phyloP scores from a whole-genome alignment of 2,113 vertebrate species.

The Pachyramphus minor region DNA sequence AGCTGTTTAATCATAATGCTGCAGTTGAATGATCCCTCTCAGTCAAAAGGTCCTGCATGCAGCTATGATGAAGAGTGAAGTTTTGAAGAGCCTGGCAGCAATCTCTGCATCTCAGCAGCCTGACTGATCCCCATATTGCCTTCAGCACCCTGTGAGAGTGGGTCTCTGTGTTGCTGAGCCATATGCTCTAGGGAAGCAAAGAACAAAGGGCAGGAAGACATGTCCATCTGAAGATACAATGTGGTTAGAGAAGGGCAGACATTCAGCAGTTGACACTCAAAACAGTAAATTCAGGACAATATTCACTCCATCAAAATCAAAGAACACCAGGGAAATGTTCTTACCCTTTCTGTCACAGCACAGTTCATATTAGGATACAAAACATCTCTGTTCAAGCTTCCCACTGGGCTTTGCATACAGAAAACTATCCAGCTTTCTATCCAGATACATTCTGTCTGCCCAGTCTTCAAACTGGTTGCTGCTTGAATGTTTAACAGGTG shows the following conservation, averaged over 20 bases:
- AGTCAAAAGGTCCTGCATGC: not conserved
- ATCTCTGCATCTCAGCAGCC: not conserved
- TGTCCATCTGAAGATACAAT: fast-evolving
- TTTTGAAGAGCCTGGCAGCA: not conserved
- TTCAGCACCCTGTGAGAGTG: not conserved
- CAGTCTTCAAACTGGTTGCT: not conserved
- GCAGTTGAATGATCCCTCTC: not conserved
- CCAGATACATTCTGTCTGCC: not conserved
- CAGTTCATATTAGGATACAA: not conserved
- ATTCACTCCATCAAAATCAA: not conserved
- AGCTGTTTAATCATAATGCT: not conserved
- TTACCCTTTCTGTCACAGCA: not conserved
- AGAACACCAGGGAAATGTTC: not conserved
- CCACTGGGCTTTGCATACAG: not conserved
- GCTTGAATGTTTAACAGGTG: not conserved
- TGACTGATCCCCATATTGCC: not conserved
- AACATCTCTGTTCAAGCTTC: not conserved
- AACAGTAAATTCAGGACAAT: not conserved
- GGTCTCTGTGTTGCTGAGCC: not conserved
- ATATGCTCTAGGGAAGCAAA: not conserved
- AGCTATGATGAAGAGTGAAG: not conserved
- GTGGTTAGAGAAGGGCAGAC: not conserved
- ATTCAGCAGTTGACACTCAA: not conserved
- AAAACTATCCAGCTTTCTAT: not conserved
- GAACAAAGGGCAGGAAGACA: not conserved